These are phyloP conservation scores for Sminthurides bifidus DNA, from an alignment of 1,140 invertebrate genomes.

Conservation along the genomic window DNA sequence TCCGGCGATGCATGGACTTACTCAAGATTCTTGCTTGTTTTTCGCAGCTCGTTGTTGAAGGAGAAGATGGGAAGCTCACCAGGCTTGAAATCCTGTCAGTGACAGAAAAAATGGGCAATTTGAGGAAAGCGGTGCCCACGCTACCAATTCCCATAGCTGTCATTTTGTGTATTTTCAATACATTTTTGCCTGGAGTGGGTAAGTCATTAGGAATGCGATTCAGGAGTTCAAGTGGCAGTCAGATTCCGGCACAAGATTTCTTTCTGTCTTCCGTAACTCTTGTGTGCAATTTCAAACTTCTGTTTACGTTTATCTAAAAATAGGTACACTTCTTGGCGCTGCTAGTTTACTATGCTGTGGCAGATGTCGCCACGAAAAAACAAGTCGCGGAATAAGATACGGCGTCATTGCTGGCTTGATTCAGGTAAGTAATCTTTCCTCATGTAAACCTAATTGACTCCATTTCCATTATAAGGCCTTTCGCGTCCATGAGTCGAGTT, in stretches of 20 bases:
- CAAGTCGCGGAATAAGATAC: constrained; percentile 36
- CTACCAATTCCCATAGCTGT: constrained; percentile 41
- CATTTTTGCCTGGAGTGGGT: constrained; percentile 42
- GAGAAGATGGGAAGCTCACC: constrained; percentile 30
- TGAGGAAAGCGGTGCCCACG: constrained; percentile 42
- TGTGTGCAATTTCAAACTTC: neutral
- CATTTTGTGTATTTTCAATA: constrained; percentile 41
- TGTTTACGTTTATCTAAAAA: neutral
- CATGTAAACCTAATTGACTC: neutral
- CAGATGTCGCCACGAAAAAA: constrained; percentile 36
- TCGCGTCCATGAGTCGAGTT: neutral
- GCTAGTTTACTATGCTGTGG: constrained; percentile 41
- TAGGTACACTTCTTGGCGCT: constrained; percentile 41
- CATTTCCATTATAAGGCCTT: neutral
- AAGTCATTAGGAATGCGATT: constrained; percentile 20
- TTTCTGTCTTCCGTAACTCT: neutral
- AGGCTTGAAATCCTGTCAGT: constrained; percentile 37
- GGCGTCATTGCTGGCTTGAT: constrained; percentile 37
- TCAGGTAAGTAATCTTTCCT: constrained; percentile 2
- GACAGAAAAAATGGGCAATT: constrained; percentile 39
- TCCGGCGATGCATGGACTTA: too few species aligned
- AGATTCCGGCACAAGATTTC: neutral
- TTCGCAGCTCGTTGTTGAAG: constrained; percentile 23
- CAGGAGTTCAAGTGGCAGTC: too few species aligned
- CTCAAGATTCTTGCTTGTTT: constrained; percentile 9